Percentiles rank a stretch among this genome's conserved stretches.
phyloP scores from a whole-genome alignment of 2,888 invertebrate genomes.

The Volucella zonaria region DNA sequence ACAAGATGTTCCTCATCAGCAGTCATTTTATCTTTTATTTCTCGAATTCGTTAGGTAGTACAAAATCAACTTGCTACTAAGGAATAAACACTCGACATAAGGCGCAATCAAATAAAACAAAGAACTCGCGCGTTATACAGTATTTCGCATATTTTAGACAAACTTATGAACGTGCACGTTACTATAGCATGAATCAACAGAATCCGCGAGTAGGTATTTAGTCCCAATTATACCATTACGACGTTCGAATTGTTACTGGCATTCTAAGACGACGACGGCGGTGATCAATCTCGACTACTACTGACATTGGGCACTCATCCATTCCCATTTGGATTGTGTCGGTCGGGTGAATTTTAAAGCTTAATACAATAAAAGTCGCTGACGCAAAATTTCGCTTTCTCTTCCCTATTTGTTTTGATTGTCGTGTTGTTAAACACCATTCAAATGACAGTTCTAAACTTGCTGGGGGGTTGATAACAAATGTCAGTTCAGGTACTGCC shows the following conservation, averaged over 20 bases:
- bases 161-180: neutral
- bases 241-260: neutral
- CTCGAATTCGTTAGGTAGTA: neutral
- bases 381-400: slow-evolving; percentile 28
- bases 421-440: neutral
- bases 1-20: slow-evolving; percentile 76
- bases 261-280: neutral
- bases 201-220: neutral
- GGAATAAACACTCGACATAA: neutral
- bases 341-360: slow-evolving; percentile 32
- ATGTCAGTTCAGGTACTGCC: slow-evolving; percentile 20
- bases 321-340: neutral
- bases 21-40: slow-evolving; percentile 58
- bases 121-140: slow-evolving; percentile 22
- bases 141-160: neutral
- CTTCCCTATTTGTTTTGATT: slow-evolving; percentile 35
- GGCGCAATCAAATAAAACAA: slow-evolving; percentile 43
- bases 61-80: neutral
- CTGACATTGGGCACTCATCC: neutral
- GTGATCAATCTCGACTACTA: slow-evolving; percentile 8
- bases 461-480: neutral
- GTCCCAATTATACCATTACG: neutral
- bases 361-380: slow-evolving; percentile 24
- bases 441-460: neutral
- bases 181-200: slow-evolving; percentile 16